These are phyloP conservation scores for Allolobophora icterica DNA, from an alignment of 2,888 invertebrate genomes.

Conservation along the genomic window DNA sequence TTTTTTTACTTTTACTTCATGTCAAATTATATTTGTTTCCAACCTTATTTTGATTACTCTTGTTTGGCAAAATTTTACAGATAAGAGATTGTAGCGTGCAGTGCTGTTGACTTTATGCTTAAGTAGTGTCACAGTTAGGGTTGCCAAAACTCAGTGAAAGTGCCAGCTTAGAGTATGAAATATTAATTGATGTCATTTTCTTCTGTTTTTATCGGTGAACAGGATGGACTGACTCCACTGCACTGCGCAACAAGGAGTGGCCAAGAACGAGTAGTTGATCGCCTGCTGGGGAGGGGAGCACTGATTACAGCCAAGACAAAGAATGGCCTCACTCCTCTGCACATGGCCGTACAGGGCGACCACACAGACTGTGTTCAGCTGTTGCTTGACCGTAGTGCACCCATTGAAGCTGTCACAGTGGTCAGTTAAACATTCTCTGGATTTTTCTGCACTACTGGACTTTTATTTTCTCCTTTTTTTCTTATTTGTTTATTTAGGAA, in stretches of 20 bases:
- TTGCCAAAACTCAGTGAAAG: not conserved
- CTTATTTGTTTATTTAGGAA: too few relatives aligned
- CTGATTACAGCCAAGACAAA: conserved; percentile 95
- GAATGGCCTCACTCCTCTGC: conserved; percentile 96
- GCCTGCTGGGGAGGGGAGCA: conserved; percentile 93
- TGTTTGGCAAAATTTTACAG: too few relatives aligned
- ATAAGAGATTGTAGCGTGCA: too few relatives aligned
- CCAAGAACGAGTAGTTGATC: conserved; percentile 91
- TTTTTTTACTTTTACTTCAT: not conserved
- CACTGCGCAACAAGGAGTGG: conserved; percentile 77
- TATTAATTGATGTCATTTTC: not conserved
- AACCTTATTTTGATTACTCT: too few relatives aligned
- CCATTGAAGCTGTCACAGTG: conserved; percentile 26
- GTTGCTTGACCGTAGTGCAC: conserved; percentile 77
- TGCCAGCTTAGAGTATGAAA: not conserved
- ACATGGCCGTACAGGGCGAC: conserved; percentile 99
- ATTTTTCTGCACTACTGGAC: not conserved
- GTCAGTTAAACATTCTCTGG: conserved; percentile 12
- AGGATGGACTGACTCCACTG: conserved; percentile 47
- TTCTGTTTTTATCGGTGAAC: not conserved
- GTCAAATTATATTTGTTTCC: not conserved
- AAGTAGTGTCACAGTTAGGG: too few relatives aligned
- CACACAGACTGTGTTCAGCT: conserved; percentile 94
- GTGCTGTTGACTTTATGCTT: too few relatives aligned
- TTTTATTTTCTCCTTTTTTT: not conserved